A percentile compares a stretch with the other conserved stretches of the same genome.
phyloP scores from a whole-genome alignment of 2,797 vertebrate genomes.

The Staurois parvus region DNA sequence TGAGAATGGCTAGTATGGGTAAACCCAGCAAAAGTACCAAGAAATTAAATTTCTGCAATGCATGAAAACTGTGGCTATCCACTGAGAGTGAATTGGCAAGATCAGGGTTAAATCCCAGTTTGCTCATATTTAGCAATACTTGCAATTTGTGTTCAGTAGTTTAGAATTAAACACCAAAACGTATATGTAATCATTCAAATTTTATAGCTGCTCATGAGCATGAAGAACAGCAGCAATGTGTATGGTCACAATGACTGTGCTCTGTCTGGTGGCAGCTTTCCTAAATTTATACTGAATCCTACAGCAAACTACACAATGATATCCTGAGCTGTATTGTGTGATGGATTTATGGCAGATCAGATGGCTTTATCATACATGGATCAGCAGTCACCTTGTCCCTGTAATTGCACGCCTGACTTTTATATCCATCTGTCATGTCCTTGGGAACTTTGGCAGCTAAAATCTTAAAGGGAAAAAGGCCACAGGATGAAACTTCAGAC shows the following conservation, averaged over 20 bases:
- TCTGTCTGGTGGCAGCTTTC: constrained; percentile 1
- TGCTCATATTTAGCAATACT: background rate
- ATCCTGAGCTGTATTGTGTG: constrained; percentile 45
- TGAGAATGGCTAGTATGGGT: too few relatives aligned
- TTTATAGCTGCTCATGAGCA: background rate
- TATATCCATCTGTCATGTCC: constrained; percentile 43
- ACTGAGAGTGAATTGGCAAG: background rate
- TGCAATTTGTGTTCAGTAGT: too few relatives aligned
- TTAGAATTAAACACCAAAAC: too few relatives aligned
- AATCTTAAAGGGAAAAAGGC: constrained; percentile 42
- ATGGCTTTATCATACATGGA: constrained; percentile 54
- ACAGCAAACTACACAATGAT: constrained; percentile 44
- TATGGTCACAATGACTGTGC: constrained; percentile 2
- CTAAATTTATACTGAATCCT: constrained; percentile 23
- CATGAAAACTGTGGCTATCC: too few relatives aligned
- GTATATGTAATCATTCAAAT: background rate
- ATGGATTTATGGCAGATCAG: constrained; percentile 56
- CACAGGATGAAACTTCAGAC: constrained; percentile 11
- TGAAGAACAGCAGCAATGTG: background rate
- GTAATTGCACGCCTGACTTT: constrained; percentile 38
- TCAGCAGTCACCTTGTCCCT: constrained; percentile 56
- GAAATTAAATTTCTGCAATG: too few relatives aligned
- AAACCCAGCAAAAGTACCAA: too few relatives aligned
- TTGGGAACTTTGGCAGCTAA: constrained; percentile 43
- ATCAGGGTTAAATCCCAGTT: background rate